Base-by-base conservation (phyloP, 2,888 invertebrate species). In the Eustalomyia histrio region DNA sequence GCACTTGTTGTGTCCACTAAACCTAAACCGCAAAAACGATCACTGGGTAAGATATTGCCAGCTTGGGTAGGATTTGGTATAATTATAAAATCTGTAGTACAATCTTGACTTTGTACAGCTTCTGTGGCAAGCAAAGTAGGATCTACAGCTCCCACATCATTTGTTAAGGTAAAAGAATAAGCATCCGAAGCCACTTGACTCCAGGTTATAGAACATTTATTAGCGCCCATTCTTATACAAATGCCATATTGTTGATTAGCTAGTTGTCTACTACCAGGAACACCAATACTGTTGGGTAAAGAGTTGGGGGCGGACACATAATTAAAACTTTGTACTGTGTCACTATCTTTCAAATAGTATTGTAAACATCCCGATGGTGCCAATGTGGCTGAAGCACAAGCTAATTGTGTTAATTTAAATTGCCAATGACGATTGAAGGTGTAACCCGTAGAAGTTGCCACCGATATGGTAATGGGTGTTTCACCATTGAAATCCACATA, bases 311-410 rank as follows among this genome's bases (percentile, higher is more conserved):
- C 92, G 1, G 93, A 91, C 0, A 94, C 95, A 88, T 94, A 96
- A 90, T 96, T 96, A 85, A 96, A 96, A 88, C 95, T 95, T 60
- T 90, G 92, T 4, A 95, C 94, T 0, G 93, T 94, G 3, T 94
- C 95, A 0, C 92, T 88, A 0, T 89, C 86, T 0, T 92, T 92
- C 35, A 93, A 93, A 87, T 94, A 94, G 88, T 95, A 96, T 90
- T 95, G 95, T 24, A 96, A 91, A 86, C 96, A 96, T 43, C 96
- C 96, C 73, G 93, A 92, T 0, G 96, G 96, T 14, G 95, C 96
- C 94, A 89, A 86, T 55, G 93, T 93, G 0, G 93, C 92, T 76
- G 95, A 94, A 83, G 94, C 93, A 86, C 96, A 96, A 5, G 93
- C 93, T 52, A 96, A 92, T 89, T 96, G 96, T 0, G 93, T 92